phyloP scores from a whole-genome alignment of 2,797 vertebrate genomes.

The Enteromius anoplus region DNA sequence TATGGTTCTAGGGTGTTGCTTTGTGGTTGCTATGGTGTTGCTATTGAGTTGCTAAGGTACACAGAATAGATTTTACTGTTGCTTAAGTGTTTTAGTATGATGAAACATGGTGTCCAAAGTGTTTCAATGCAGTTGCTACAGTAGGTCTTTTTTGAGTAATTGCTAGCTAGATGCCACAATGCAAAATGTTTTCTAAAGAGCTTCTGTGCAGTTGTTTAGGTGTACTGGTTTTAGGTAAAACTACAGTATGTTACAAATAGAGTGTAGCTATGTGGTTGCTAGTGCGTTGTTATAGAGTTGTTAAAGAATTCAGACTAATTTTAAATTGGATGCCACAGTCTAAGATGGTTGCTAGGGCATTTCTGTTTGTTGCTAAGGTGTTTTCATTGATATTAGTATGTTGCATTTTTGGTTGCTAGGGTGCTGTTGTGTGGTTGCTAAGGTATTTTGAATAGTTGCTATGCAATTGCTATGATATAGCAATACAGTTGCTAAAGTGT shows the following conservation, averaged over 20 bases:
- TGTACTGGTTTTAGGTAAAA: background rate
- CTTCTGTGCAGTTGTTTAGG: background rate
- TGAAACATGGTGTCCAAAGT: background rate
- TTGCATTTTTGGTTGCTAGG: background rate
- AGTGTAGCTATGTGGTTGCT: background rate
- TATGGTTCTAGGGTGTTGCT: background rate
- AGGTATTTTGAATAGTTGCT: background rate
- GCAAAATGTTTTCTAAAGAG: background rate
- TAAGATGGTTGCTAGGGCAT: background rate
- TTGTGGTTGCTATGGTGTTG: background rate
- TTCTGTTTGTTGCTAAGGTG: background rate
- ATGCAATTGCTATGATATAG: background rate
- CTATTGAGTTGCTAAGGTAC: background rate
- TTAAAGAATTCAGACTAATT: background rate
- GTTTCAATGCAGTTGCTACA: background rate
- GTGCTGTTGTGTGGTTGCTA: background rate
- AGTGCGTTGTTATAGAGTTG: background rate
- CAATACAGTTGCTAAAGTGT: background rate
- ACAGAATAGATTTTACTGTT: background rate
- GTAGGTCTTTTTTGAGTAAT: background rate
- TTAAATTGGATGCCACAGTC: background rate
- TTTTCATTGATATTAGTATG: background rate
- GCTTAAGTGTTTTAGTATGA: background rate
- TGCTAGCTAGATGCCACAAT: background rate
- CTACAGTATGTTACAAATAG: background rate